Evolutionary conservation across 2,113 vertebrate species (phyloP).

Genomic region (Cheirogaleus medius): DNA sequence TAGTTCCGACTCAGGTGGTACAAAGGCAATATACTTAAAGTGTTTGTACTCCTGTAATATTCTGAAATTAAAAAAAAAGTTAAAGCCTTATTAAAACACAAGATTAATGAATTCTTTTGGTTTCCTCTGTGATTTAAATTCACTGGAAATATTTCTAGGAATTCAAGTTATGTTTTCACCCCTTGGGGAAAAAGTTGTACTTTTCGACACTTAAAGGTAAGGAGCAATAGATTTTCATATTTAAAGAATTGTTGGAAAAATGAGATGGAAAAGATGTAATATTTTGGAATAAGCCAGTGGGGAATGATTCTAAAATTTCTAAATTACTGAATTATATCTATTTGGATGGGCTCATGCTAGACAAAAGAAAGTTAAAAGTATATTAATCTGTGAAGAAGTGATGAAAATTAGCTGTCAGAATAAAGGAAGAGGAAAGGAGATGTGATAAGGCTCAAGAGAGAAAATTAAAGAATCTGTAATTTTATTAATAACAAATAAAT

Average conservation of each 20-base stretch:
- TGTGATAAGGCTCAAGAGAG: not conserved
- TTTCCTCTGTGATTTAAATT: not conserved
- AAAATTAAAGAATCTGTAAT: not conserved
- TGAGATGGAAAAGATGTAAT: not conserved
- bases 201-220: not conserved
- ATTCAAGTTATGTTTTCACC: not conserved
- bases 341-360: not conserved
- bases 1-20: too few relatives aligned
- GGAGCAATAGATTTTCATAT: not conserved
- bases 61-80: too few relatives aligned
- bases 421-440: not conserved
- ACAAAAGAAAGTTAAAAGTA: not conserved
- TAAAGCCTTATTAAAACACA: not conserved
- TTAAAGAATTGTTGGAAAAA: not conserved
- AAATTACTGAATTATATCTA: not conserved
- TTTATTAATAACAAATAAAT: not conserved
- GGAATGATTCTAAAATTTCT: not conserved
- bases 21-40: too few relatives aligned
- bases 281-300: not conserved
- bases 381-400: not conserved
- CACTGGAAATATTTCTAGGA: not conserved
- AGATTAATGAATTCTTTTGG: not conserved
- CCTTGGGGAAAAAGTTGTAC: not conserved
- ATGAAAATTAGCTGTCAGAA: not conserved
- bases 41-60: too few relatives aligned